phyloP scores from a whole-genome alignment of 2,888 invertebrate species.

The Morinoia aosen region DNA sequence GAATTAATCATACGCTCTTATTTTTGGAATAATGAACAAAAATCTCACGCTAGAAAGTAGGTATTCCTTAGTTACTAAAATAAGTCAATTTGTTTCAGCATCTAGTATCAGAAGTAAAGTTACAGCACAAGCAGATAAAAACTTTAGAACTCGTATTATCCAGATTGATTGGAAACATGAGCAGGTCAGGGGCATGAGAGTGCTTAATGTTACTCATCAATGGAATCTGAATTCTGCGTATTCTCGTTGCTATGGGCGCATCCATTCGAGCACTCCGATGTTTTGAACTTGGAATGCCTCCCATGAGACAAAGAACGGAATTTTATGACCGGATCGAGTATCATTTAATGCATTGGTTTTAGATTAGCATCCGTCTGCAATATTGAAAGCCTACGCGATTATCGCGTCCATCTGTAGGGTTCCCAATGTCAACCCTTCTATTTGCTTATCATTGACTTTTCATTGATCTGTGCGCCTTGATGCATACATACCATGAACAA shows the following conservation, averaged over 20 bases:
- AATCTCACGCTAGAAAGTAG: too few species aligned
- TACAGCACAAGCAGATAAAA: not conserved
- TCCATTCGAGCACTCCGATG: not conserved
- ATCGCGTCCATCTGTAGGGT: too few species aligned
- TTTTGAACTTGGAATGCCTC: not conserved
- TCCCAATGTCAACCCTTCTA: too few species aligned
- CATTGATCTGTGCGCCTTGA: too few species aligned
- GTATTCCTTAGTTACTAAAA: not conserved
- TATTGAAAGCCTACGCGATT: not conserved
- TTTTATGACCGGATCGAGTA: not conserved
- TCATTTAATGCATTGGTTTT: not conserved
- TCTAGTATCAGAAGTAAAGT: not conserved
- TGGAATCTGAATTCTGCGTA: not conserved
- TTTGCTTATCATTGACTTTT: too few species aligned
- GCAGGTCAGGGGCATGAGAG: not conserved
- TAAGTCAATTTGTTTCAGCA: not conserved
- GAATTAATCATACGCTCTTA: too few species aligned
- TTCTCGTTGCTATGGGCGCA: not conserved
- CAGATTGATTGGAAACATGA: not conserved
- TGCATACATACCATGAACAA: too few species aligned
- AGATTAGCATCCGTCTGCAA: not conserved
- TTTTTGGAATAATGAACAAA: too few species aligned
- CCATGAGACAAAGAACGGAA: not conserved
- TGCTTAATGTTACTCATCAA: not conserved
- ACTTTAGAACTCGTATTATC: not conserved